Conservation (phyloP, 2,888 invertebrate species). For the Blastobasis adustella region DNA sequence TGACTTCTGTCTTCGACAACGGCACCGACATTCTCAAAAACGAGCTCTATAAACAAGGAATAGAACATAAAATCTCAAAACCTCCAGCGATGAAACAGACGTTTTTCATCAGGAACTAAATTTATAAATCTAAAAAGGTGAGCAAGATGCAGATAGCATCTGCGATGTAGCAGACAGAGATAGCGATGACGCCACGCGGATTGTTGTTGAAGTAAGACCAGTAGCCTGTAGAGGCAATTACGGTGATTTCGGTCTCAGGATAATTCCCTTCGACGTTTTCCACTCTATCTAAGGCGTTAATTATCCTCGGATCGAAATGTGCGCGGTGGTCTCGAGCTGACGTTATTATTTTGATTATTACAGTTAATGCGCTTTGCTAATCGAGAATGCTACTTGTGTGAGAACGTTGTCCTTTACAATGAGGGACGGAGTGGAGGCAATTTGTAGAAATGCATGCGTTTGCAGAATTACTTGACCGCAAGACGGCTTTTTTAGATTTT, state of each 20-base stretch:
- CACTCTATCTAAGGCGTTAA: conserved; percentile 52
- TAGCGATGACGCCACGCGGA: conserved; percentile 38
- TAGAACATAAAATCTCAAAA: not conserved
- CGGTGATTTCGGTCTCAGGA: conserved; percentile 32
- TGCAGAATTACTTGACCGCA: too few relatives aligned
- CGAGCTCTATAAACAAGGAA: not conserved
- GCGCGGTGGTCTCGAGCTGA: conserved; percentile 43
- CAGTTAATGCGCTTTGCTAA: conserved; percentile 37
- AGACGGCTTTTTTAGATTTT: too few relatives aligned
- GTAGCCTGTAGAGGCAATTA: conserved; percentile 59
- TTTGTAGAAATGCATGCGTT: too few relatives aligned
- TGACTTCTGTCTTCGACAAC: conserved; percentile 9
- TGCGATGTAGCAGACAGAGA: conserved; percentile 33
- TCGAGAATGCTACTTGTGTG: conserved; percentile 21
- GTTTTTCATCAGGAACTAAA: conserved; percentile 17
- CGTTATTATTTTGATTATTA: conserved; percentile 62
- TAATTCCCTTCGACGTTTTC: conserved; percentile 56
- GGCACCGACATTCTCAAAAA: not conserved
- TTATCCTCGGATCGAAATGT: conserved; percentile 61
- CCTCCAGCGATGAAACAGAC: not conserved
- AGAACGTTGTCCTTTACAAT: not conserved
- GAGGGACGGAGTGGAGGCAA: too few relatives aligned
- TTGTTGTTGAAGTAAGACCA: conserved; percentile 53
- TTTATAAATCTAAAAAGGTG: conserved; percentile 34
- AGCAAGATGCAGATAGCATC: conserved; percentile 30